Evolutionary conservation across 2,113 vertebrate genomes (phyloP), one percentile per base, ranked within the genome.

Genomic region (Smithornis capensis): DNA sequence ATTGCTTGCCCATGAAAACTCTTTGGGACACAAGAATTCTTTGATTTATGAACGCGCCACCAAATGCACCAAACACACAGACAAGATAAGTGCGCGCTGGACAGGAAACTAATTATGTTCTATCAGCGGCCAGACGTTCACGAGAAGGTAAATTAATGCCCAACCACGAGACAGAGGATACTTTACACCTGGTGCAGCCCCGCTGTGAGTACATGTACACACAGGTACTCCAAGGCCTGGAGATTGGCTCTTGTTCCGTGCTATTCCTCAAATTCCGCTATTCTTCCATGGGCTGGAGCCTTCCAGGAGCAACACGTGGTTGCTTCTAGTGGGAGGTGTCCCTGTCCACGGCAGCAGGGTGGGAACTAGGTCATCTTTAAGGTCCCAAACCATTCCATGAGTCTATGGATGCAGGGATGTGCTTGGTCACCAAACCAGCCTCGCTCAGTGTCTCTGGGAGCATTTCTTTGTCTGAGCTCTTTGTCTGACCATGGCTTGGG

Each of bases 1-100:
- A 55, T 76, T 74, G 27, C 31, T 50, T 47, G 38, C 68, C 82
- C 81, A 60, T 0, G 0, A 60, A 78, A 92, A 44, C 1, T 4
- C 23, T 73, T 68, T 23, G n/a, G 89, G 87, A 82, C 69, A 89
- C 76, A 74, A 62, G 84, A 80, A 25, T 81, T 88, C 79, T 55
- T 81, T 88, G 93, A 95, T 95, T 96, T 86, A 94, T 90, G 90
- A 64, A 86, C 47, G 52, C 5, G 1, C 52, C 76, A 68, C 50
- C 65, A 64, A 79, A 60, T 2, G 49, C 4, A 12, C 63, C 2
- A 3, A 78, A 68, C 63, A 60, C 56, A 68, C 33, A 28, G 83
- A 52, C 38, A 68, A 4, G 17, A 65, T 57, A 87, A 95, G 78
- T 44, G 31, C 63, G 35, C 3, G 3, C 47, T 71, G 76, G 68